These are phyloP conservation scores for Spatulosminthurus flaviceps DNA, from an alignment of 2,888 invertebrate species.

Conservation along the genomic window DNA sequence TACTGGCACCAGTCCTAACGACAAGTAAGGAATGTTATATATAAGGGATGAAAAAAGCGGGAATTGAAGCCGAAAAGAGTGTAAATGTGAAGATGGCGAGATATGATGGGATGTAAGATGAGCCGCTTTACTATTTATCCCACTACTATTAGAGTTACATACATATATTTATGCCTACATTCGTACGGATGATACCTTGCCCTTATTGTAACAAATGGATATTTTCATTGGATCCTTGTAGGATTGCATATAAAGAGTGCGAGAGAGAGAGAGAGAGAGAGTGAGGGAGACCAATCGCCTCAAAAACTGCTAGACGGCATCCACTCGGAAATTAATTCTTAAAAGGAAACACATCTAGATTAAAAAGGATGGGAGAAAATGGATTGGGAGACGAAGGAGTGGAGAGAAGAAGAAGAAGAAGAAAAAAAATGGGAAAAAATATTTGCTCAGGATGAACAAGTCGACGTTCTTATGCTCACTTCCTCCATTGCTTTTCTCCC, in stretches of 20 bases:
- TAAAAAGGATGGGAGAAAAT: conserved; percentile 44
- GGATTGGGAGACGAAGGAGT: conserved; percentile 28
- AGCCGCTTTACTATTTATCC: neutral
- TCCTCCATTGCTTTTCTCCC: conserved; percentile 30
- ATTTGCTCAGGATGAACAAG: neutral
- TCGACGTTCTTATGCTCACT: conserved; percentile 24
- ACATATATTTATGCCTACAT: too few species aligned
- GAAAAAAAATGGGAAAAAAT: conserved; percentile 7
- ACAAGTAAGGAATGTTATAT: neutral
- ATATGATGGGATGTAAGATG: conserved; percentile 1
- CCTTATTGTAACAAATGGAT: too few species aligned
- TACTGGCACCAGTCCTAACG: conserved; percentile 5
- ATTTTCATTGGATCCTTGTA: too few species aligned
- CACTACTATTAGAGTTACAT: neutral
- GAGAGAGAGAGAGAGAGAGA: neutral
- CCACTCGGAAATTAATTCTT: conserved; percentile 49
- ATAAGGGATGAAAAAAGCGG: conserved; percentile 4
- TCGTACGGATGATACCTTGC: too few species aligned
- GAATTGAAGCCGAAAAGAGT: conserved; percentile 13
- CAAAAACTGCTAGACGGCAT: conserved; percentile 26
- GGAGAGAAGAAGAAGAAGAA: too few species aligned
- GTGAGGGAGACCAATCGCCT: neutral
- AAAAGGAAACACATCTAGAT: conserved; percentile 49
- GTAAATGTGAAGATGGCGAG: conserved; percentile 6
- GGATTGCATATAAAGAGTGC: too few species aligned